These are phyloP conservation scores for Encarsia formosa DNA, from an alignment of 2,888 invertebrate species.

Conservation along the genomic window DNA sequence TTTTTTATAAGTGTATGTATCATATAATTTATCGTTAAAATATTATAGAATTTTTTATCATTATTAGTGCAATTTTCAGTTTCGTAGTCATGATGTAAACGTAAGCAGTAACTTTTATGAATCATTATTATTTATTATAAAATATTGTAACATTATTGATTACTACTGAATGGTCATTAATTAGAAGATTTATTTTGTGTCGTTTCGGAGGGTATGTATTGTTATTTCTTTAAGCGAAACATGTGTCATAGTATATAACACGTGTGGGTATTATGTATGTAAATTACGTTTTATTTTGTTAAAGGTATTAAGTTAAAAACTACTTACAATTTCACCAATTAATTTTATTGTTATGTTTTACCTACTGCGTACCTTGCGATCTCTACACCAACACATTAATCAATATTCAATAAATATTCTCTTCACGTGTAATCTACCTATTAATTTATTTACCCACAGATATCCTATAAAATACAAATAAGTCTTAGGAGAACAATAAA, in stretches of 20 bases:
- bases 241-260: neutral
- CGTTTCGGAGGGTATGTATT: constrained; percentile 12
- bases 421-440: constrained; percentile 16
- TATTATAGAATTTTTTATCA: neutral
- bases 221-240: constrained; percentile 14
- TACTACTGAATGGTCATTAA: too few relatives aligned
- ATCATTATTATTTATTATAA: constrained; percentile 6
- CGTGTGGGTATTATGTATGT: constrained; percentile 9
- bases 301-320: constrained; percentile 20
- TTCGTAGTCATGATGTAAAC: constrained; percentile 6
- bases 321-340: too few relatives aligned
- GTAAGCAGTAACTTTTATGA: neutral
- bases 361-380: constrained; percentile 26
- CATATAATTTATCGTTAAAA: constrained; percentile 4
- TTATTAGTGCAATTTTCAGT: constrained; percentile 10
- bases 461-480: neutral
- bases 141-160: too few relatives aligned
- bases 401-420: constrained; percentile 28
- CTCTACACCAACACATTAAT: constrained; percentile 26
- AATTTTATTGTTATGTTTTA: constrained; percentile 22
- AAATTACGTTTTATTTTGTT: constrained; percentile 20
- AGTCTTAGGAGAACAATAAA: too few relatives aligned
- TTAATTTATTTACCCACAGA: neutral
- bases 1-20: constrained; percentile 9
- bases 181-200: constrained; percentile 8